These are phyloP conservation scores for Cryptotermes secundus DNA, from an alignment of 1,140 invertebrate genomes.

Conservation along the genomic window DNA sequence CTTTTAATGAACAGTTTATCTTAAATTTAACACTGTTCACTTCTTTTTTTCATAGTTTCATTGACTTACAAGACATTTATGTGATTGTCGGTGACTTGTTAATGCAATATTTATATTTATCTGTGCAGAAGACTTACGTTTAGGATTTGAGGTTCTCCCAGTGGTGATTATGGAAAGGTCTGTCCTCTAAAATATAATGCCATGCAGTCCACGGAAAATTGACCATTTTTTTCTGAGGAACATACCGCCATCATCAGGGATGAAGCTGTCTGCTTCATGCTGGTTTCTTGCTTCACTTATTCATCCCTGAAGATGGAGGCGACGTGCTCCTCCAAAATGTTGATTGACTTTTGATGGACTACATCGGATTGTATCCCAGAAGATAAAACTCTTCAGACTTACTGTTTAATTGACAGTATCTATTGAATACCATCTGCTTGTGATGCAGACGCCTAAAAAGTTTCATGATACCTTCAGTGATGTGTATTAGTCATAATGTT, in stretches of 20 bases:
- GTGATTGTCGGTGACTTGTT: neutral
- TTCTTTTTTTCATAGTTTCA: neutral
- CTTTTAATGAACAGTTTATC: neutral
- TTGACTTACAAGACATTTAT: neutral
- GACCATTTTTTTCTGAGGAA: too few relatives aligned
- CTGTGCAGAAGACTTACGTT: neutral
- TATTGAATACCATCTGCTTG: neutral
- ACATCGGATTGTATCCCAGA: too few relatives aligned
- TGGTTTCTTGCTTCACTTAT: too few relatives aligned
- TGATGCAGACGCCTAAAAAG: neutral
- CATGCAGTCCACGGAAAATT: too few relatives aligned
- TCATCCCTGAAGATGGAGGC: too few relatives aligned
- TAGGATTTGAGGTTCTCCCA: too few relatives aligned
- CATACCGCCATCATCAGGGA: too few relatives aligned
- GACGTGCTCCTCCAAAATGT: too few relatives aligned
- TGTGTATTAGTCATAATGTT: neutral
- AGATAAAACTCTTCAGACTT: too few relatives aligned
- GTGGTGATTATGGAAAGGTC: too few relatives aligned
- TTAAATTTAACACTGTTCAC: neutral
- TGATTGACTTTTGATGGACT: neutral
- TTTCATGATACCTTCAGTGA: neutral
- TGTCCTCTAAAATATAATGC: too few relatives aligned
- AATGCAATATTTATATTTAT: neutral
- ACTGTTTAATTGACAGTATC: neutral
- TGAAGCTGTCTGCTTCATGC: too few relatives aligned